Evolutionary conservation across 2,797 vertebrate species (phyloP).

Genomic region (Rhinophrynus dorsalis): DNA sequence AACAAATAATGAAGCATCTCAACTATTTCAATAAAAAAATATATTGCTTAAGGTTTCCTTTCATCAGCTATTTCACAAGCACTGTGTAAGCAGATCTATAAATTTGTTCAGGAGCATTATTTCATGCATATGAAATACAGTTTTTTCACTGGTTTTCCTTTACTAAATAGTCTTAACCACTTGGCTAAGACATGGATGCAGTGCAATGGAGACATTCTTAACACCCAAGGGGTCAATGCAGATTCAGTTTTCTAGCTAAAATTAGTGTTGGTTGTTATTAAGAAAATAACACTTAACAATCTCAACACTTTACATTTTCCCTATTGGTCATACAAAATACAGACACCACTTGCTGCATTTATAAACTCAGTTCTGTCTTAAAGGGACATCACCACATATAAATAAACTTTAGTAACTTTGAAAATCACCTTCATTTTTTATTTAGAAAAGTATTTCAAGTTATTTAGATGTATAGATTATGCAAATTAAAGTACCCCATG

Average conservation of each 20-base stretch:
- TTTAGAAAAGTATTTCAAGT: too few species aligned
- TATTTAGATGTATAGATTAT: too few species aligned
- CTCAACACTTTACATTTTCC: constrained; percentile 24
- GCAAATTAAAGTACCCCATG: too few species aligned
- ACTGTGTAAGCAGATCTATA: constrained; percentile 23
- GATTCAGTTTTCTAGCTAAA: constrained; percentile 19
- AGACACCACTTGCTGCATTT: constrained; percentile 24
- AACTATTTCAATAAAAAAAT: constrained; percentile 36
- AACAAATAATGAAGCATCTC: constrained; percentile 15
- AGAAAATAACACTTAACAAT: constrained; percentile 14
- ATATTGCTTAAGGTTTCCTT: constrained; percentile 4
- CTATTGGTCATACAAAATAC: constrained; percentile 8
- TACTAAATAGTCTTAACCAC: constrained; percentile 41
- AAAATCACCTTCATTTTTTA: too few species aligned
- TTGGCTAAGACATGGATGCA: too few species aligned
- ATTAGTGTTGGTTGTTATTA: constrained; percentile 40
- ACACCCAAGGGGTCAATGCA: too few species aligned
- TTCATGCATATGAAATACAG: constrained; percentile 17
- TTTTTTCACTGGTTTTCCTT: constrained; percentile 3
- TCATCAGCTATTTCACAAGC: constrained; percentile 25
- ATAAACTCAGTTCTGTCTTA: constrained; percentile 32
- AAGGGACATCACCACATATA: too few species aligned
- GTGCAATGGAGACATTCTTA: constrained; percentile 34
- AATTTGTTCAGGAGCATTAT: constrained; percentile 13
- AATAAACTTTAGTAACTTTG: too few species aligned